phyloP scores from a whole-genome alignment of 2,888 invertebrate species.

The Gonocerus acuteangulatus region DNA sequence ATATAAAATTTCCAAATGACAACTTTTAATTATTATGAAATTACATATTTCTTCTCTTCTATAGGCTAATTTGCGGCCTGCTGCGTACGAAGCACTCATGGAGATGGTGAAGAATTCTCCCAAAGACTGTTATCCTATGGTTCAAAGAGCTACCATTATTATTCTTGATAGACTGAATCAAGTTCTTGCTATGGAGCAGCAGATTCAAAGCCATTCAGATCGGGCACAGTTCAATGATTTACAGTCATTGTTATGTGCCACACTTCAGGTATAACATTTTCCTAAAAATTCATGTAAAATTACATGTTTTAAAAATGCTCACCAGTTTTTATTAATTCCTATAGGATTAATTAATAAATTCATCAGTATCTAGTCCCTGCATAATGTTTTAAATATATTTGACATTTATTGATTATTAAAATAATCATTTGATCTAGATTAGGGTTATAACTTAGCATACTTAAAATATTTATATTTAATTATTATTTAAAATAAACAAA shows the following conservation, averaged over 20 bases:
- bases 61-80: constrained; percentile 84
- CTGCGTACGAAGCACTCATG: constrained; percentile 98
- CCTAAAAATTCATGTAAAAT: neutral
- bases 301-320: no score
- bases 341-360: no score
- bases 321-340: no score
- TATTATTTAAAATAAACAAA: no score
- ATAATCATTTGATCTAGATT: no score
- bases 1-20: no score
- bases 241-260: constrained; percentile 92
- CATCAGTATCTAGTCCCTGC: no score
- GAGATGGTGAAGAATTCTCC: constrained; percentile 99
- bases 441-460: no score
- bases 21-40: no score
- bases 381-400: no score
- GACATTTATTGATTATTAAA: no score
- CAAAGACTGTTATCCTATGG: constrained; percentile 89
- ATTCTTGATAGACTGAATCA: constrained; percentile 89
- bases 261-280: constrained; percentile 56
- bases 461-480: no score
- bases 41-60: constrained; percentile 25
- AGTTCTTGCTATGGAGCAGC: constrained; percentile 89
- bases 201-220: constrained; percentile 76
- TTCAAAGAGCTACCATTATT: constrained; percentile 93
- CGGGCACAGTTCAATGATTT: constrained; percentile 91